Evolutionary conservation across 1,140 invertebrate genomes (phyloP).

Genomic region (Frieseomelitta varia): DNA sequence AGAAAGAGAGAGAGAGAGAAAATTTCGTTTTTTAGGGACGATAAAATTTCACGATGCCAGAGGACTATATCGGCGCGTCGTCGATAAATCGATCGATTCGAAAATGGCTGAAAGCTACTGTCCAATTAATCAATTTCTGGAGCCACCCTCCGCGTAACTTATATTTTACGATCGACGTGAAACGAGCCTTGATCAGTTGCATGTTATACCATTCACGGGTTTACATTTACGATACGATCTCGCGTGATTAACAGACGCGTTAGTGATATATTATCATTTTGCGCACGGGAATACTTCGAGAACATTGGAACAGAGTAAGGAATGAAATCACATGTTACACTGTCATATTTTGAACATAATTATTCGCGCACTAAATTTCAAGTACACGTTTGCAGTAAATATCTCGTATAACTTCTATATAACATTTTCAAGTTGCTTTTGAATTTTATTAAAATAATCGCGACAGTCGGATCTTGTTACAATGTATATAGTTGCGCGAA

Average conservation of each 20-base stretch:
- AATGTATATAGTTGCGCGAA: too few relatives aligned
- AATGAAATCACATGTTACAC: neutral
- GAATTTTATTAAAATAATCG: too few relatives aligned
- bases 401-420: too few relatives aligned
- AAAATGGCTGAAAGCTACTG: neutral
- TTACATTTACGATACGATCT: slow-evolving; percentile 15
- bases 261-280: neutral
- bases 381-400: too few relatives aligned
- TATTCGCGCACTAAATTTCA: too few relatives aligned
- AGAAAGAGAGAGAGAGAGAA: too few relatives aligned
- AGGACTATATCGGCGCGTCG: neutral
- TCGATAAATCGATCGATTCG: neutral
- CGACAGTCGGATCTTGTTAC: too few relatives aligned
- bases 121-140: neutral
- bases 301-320: neutral
- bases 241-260: neutral
- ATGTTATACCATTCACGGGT: neutral
- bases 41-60: neutral
- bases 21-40: neutral
- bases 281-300: neutral
- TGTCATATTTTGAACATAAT: too few relatives aligned
- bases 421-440: too few relatives aligned
- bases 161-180: slow-evolving; percentile 1
- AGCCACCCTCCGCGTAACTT: neutral
- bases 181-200: neutral